These are phyloP conservation scores for Corticium candelabrum DNA, from an alignment of 37 sponge, comb jelly and placozoan genomes.

Conservation along the genomic window DNA sequence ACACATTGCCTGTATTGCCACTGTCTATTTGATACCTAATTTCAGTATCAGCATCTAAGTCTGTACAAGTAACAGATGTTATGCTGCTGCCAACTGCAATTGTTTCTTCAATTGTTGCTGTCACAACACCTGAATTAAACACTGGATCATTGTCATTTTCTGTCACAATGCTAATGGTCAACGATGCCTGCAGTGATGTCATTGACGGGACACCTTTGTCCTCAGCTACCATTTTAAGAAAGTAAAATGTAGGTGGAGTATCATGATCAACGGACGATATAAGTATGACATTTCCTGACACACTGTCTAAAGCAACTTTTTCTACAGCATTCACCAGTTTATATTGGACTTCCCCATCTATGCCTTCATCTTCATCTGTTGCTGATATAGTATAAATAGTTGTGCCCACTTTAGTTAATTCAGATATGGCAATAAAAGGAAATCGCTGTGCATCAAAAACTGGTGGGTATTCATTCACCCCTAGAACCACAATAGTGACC, in stretches of 20 bases:
- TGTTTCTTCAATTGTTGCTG: background rate
- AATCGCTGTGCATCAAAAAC: no score
- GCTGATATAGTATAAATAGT: slow-evolving; percentile 28
- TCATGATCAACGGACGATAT: background rate
- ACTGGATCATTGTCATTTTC: background rate
- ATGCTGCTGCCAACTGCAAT: background rate
- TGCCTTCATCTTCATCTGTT: slow-evolving; percentile 40
- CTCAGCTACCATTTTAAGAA: background rate
- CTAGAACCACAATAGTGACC: background rate
- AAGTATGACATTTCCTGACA: background rate
- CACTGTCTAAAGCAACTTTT: background rate
- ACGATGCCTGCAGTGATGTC: background rate
- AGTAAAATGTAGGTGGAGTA: background rate
- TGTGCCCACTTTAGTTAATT: slow-evolving; percentile 31
- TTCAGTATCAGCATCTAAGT: background rate
- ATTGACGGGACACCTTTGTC: background rate
- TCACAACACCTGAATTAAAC: background rate
- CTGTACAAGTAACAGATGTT: background rate
- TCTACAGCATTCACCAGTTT: background rate
- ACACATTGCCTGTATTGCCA: background rate
- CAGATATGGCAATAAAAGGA: no score
- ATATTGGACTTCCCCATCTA: slow-evolving; percentile 36
- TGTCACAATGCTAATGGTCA: background rate
- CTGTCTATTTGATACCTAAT: background rate
- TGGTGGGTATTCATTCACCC: background rate